Conservation (phyloP, 1,140 invertebrate species). For the Sitophilus oryzae region DNA sequence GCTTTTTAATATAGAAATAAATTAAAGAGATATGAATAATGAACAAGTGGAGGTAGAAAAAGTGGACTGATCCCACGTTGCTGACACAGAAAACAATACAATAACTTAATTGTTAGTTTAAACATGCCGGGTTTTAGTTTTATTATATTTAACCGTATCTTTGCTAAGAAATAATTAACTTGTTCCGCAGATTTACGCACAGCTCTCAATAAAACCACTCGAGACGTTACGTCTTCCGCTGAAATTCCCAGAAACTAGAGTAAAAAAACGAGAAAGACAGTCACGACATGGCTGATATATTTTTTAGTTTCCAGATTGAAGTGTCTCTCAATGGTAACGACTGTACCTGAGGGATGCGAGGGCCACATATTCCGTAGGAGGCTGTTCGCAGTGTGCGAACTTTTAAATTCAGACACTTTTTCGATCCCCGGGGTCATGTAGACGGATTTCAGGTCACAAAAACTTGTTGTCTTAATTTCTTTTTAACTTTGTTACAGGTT, state of each 20-base stretch:
- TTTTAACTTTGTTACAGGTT: constrained; percentile 2
- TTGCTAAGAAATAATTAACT: too few relatives aligned
- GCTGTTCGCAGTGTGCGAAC: constrained; percentile 3
- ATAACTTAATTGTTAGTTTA: constrained; percentile 33
- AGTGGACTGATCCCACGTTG: constrained; percentile 40
- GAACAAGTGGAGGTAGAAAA: constrained; percentile 37
- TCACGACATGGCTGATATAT: constrained; percentile 1
- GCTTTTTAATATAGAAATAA: constrained; percentile 36
- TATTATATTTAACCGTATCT: constrained; percentile 32
- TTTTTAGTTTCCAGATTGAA: constrained; percentile 12
- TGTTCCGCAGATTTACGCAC: too few relatives aligned
- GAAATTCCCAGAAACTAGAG: too few relatives aligned
- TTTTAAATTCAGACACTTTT: constrained; percentile 17
- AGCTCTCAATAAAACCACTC: too few relatives aligned
- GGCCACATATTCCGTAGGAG: background rate
- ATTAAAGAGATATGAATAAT: background rate
- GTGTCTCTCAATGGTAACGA: constrained; percentile 16
- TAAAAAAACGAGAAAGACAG: background rate
- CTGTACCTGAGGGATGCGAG: constrained; percentile 15
- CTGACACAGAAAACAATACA: constrained; percentile 17
- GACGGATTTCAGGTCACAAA: constrained; percentile 5
- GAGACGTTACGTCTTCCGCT: too few relatives aligned
- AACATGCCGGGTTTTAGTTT: constrained; percentile 39
- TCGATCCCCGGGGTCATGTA: constrained; percentile 4
- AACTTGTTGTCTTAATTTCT: constrained; percentile 11